Conservation (phyloP, 2,888 invertebrate genomes). For the Omphaloscelis lunosa region DNA sequence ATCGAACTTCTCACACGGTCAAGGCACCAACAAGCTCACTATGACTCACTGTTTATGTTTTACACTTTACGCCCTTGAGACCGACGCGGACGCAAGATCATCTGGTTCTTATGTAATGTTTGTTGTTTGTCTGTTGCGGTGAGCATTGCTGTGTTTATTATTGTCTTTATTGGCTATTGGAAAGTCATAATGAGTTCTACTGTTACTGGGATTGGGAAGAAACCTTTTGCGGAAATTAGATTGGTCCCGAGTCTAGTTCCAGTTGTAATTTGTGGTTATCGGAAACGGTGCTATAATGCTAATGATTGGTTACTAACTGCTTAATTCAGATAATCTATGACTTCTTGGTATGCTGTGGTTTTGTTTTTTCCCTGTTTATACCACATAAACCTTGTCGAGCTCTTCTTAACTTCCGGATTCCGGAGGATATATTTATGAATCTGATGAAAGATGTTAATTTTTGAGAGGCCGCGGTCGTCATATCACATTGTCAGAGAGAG, state of each 20-base stretch:
- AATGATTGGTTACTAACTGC: background rate
- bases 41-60: constrained; percentile 59
- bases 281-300: background rate
- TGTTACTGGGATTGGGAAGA: background rate
- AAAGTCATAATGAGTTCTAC: background rate
- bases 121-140: constrained; percentile 53
- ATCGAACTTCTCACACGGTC: constrained; percentile 35
- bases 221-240: background rate
- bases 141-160: constrained; percentile 30
- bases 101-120: constrained; percentile 59
- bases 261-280: background rate
- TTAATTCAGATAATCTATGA: background rate
- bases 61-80: constrained; percentile 55
- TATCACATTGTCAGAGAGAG: background rate
- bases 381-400: background rate
- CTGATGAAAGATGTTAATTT: background rate
- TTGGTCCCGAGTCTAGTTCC: background rate
- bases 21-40: constrained; percentile 44
- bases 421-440: background rate
- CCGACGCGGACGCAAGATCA: constrained; percentile 42
- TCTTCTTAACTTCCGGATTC: background rate
- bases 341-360: background rate
- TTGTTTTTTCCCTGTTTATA: too few species aligned
- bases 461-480: background rate
- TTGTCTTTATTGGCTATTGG: constrained; percentile 15